Percentiles rank a stretch among this genome's conserved stretches.
phyloP scores from a whole-genome alignment of 2,888 invertebrate genomes.

The Tenthredo distinguenda region DNA sequence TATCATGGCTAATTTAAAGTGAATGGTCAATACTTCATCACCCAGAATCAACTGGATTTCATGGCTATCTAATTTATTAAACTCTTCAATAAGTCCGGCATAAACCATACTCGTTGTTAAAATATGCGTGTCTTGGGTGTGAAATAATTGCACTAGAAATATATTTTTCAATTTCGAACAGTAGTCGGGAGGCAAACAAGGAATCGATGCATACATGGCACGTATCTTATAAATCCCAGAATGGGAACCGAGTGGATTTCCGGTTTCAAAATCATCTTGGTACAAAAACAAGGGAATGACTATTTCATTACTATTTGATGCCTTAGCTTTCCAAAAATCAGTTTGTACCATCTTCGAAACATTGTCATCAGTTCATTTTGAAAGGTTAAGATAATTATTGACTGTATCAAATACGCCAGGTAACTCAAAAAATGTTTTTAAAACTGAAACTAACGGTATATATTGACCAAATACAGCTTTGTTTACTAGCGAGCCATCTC shows the following conservation, averaged over 20 bases:
- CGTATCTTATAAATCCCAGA: conserved; percentile 56
- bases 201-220: conserved; percentile 57
- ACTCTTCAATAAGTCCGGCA: conserved; percentile 55
- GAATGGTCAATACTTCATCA: conserved; percentile 32
- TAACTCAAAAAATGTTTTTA: conserved; percentile 54
- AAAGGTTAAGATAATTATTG: conserved; percentile 45
- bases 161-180: conserved; percentile 55
- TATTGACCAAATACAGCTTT: conserved; percentile 50
- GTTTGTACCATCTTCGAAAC: conserved; percentile 57
- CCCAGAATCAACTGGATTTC: conserved; percentile 52
- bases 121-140: conserved; percentile 57
- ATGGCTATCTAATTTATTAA: conserved; percentile 55
- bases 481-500: conserved; percentile 21
- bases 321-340: conserved; percentile 55
- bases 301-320: neutral
- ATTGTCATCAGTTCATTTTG: conserved; percentile 47
- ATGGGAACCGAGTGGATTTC: conserved; percentile 57
- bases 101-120: conserved; percentile 60
- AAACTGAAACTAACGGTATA: conserved; percentile 48
- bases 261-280: conserved; percentile 56
- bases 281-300: conserved; percentile 57
- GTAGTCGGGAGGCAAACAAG: conserved; percentile 55
- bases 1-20: conserved; percentile 54
- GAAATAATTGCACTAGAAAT: conserved; percentile 57
- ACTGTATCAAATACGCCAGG: conserved; percentile 53